A percentile compares a stretch with the other conserved stretches of the same genome.
These are phyloP conservation scores for Euglossa dilemma DNA, from an alignment of 1,140 invertebrate genomes.

Conservation along the genomic window DNA sequence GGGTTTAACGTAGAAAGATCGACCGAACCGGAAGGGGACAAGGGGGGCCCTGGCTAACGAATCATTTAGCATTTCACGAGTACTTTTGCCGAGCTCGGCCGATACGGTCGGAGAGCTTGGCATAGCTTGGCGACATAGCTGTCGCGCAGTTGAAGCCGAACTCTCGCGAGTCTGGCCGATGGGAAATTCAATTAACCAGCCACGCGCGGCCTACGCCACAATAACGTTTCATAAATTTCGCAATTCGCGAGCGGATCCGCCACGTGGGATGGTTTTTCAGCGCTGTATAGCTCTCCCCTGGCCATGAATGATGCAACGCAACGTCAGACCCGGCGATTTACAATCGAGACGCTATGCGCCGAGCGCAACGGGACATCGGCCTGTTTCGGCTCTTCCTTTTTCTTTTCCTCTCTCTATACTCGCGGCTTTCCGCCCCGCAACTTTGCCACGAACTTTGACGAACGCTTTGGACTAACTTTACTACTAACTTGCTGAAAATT, in stretches of 20 bases:
- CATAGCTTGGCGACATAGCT: background rate
- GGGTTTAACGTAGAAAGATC: too few relatives aligned
- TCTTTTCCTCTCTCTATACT: background rate
- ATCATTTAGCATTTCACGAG: too few relatives aligned
- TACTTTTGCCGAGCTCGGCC: background rate
- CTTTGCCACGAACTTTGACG: background rate
- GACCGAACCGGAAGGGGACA: too few relatives aligned
- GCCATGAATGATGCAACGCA: constrained; percentile 74
- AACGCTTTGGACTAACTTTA: background rate
- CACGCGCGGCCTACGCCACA: background rate
- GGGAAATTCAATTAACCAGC: constrained; percentile 8
- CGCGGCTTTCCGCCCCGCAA: constrained; percentile 14
- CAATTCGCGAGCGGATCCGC: background rate
- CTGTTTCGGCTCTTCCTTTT: background rate
- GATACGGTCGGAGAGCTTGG: too few relatives aligned
- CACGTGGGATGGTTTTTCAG: constrained; percentile 10
- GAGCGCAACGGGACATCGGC: constrained; percentile 70
- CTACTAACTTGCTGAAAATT: too few relatives aligned
- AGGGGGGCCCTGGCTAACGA: background rate
- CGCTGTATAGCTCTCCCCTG: background rate
- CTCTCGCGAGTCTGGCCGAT: constrained; percentile 16
- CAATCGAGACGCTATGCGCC: constrained; percentile 75
- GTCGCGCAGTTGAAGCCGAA: background rate
- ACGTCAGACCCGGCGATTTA: constrained; percentile 67
- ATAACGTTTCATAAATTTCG: constrained; percentile 24